Evolutionary conservation across 2,113 vertebrate species (phyloP).

Genomic region (Hemiscyllium ocellatum): DNA sequence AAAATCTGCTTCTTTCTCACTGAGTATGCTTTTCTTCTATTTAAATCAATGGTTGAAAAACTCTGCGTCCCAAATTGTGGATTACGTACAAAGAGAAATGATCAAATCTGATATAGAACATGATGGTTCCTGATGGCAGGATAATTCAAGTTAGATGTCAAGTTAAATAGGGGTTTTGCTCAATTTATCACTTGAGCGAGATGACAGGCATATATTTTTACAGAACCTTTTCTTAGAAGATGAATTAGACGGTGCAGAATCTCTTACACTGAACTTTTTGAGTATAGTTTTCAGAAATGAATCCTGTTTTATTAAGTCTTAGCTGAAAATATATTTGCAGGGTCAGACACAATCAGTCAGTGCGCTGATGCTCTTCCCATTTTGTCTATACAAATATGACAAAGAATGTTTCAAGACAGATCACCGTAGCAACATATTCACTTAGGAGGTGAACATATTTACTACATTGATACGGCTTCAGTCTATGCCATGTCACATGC

Average conservation of each 20-base stretch:
- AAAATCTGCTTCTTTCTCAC: background rate
- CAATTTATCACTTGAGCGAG: background rate
- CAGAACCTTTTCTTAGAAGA: background rate
- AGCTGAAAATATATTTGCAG: background rate
- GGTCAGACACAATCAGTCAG: background rate
- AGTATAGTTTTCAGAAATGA: background rate
- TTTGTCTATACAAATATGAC: no score
- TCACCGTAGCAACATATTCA: no score
- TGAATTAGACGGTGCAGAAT: background rate
- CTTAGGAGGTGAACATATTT: no score
- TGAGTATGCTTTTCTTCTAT: background rate
- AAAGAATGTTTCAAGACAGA: no score
- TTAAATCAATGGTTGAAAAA: background rate
- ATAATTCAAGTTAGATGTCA: background rate
- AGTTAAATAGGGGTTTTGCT: background rate
- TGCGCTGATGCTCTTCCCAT: no score
- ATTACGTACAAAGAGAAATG: background rate
- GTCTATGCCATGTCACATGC: no score
- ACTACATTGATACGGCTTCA: no score
- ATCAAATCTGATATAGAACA: background rate
- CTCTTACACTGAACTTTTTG: background rate
- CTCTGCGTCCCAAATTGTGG: background rate
- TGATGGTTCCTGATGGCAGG: background rate
- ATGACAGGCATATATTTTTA: background rate
- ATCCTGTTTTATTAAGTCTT: background rate